These are phyloP conservation scores for Rhegmatorhina hoffmannsi DNA, from an alignment of 2,113 vertebrate species.

Conservation along the genomic window DNA sequence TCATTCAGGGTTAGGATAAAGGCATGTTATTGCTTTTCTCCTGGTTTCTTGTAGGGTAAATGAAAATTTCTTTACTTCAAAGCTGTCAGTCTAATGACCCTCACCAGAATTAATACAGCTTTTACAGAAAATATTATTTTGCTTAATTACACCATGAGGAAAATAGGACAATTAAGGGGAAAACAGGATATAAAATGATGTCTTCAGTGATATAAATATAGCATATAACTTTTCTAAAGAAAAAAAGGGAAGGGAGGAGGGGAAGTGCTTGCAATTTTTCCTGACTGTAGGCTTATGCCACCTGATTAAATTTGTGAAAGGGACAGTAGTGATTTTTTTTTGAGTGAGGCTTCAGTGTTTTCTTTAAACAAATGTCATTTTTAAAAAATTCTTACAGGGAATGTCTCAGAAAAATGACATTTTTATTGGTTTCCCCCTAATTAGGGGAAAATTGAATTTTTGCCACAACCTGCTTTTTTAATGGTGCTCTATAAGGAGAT, in stretches of 20 bases:
- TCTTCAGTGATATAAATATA: neutral
- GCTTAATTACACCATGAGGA: neutral
- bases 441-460: neutral
- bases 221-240: neutral
- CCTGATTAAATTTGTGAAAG: neutral
- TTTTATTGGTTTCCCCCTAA: neutral
- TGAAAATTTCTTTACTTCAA: neutral
- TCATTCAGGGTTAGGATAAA: neutral
- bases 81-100: neutral
- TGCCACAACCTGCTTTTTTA: neutral
- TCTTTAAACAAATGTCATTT: neutral
- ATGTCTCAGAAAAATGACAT: neutral
- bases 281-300: neutral
- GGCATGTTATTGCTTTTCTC: neutral
- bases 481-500: neutral
- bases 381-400: neutral
- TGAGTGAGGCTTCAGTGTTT: neutral
- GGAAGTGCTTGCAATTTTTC: neutral
- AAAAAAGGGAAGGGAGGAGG: neutral
- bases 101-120: neutral
- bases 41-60: neutral
- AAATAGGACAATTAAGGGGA: neutral
- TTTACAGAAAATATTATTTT: neutral
- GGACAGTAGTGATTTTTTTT: neutral
- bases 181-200: neutral